A percentile compares a stretch with the other conserved stretches of the same genome.
Conservation (phyloP, 2,888 invertebrate species). For the Gandaritis pyraliata region DNA sequence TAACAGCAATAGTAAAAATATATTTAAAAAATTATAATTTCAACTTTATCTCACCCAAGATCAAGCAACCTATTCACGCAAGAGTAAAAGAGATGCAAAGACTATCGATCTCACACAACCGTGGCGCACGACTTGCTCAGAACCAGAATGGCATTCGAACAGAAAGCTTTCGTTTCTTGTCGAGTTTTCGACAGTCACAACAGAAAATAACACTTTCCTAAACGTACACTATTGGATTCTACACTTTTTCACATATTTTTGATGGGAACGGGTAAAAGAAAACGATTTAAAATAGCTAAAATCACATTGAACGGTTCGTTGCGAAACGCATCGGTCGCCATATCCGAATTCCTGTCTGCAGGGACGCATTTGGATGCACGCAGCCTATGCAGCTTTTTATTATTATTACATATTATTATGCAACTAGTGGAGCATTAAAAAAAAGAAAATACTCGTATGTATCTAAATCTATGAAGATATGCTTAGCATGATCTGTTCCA, state of each 20-base stretch:
- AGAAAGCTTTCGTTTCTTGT: slow-evolving; percentile 60
- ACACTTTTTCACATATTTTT: slow-evolving; percentile 34
- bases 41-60: slow-evolving; percentile 42
- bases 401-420: not conserved
- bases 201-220: slow-evolving; percentile 46
- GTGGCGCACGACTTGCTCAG: slow-evolving; percentile 52
- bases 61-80: slow-evolving; percentile 56
- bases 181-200: slow-evolving; percentile 46
- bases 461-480: too few relatives aligned
- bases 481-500: too few relatives aligned
- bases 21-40: slow-evolving; percentile 28
- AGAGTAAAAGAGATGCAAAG: slow-evolving; percentile 65
- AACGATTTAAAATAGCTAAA: slow-evolving; percentile 59
- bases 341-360: slow-evolving; percentile 73
- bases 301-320: slow-evolving; percentile 68
- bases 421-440: too few relatives aligned
- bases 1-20: slow-evolving; percentile 18
- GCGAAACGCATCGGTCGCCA: slow-evolving; percentile 77
- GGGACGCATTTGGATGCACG: slow-evolving; percentile 57
- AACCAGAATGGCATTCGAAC: slow-evolving; percentile 67
- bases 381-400: not conserved
- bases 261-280: slow-evolving; percentile 36
- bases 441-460: too few relatives aligned
- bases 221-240: slow-evolving; percentile 26
- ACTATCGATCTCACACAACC: slow-evolving; percentile 59